phyloP scores from a whole-genome alignment of 1,140 invertebrate species.

The Drosophila parabipectinata region DNA sequence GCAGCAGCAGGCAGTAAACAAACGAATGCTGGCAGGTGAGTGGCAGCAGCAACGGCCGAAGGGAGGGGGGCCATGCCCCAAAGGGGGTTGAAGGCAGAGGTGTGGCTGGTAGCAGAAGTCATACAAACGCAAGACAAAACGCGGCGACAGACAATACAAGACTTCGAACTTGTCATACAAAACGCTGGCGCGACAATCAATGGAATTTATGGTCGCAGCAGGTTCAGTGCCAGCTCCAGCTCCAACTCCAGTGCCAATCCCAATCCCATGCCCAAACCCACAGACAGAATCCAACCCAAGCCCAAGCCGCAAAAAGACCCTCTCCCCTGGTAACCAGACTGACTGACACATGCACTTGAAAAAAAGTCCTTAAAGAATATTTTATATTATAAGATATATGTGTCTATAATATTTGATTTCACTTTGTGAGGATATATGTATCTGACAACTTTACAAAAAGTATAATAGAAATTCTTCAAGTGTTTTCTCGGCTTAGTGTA shows the following conservation, averaged over 20 bases:
- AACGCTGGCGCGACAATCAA: conserved; percentile 76
- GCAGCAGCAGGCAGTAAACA: conserved; percentile 37
- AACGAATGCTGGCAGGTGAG: conserved; percentile 73
- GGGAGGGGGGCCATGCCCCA: neutral
- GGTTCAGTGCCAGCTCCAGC: conserved; percentile 22
- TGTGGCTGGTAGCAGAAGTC: conserved; percentile 68
- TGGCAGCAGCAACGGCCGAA: conserved; percentile 56
- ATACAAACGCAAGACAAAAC: conserved; percentile 69
- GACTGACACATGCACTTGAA: conserved; percentile 36
- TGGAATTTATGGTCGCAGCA: conserved; percentile 71
- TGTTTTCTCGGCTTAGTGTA: conserved; percentile 46
- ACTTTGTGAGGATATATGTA: too few species aligned
- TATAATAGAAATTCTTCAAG: conserved; percentile 9
- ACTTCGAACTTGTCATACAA: conserved; percentile 76
- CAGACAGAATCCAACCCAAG: conserved; percentile 34
- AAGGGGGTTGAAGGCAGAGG: conserved; percentile 18
- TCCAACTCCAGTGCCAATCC: conserved; percentile 15
- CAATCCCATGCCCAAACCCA: conserved; percentile 17
- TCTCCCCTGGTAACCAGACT: conserved; percentile 1
- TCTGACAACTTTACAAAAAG: too few species aligned
- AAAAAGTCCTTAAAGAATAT: neutral
- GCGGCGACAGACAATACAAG: conserved; percentile 52
- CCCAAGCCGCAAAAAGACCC: conserved; percentile 12
- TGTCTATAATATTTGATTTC: neutral
- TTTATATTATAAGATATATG: neutral